These are phyloP conservation scores for Cettia cetti DNA, from an alignment of 2,113 vertebrate genomes.

Conservation along the genomic window DNA sequence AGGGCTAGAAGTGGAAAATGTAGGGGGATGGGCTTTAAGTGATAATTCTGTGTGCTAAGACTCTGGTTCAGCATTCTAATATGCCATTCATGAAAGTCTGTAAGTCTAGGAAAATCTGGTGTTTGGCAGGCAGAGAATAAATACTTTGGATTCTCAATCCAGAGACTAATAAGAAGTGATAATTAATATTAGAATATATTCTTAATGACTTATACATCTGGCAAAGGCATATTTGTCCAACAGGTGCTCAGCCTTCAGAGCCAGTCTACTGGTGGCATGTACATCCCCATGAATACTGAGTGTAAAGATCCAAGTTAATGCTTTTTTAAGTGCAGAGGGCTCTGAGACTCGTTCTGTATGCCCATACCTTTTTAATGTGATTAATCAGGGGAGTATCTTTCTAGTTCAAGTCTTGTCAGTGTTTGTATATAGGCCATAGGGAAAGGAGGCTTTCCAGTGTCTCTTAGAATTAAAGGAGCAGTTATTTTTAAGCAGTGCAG, in stretches of 20 bases:
- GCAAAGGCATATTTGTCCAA: background rate
- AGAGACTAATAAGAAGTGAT: background rate
- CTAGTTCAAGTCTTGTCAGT: background rate
- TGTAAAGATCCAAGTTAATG: background rate
- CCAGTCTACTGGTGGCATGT: fast-evolving
- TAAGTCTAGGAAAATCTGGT: background rate
- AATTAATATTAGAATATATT: background rate
- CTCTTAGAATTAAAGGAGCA: background rate
- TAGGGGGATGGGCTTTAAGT: background rate
- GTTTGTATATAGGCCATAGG: background rate
- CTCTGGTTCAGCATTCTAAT: background rate
- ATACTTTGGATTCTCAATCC: background rate
- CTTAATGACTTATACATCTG: background rate
- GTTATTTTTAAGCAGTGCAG: background rate
- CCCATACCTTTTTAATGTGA: background rate
- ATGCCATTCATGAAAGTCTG: background rate
- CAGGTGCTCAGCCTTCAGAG: background rate
- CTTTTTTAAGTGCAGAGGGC: background rate
- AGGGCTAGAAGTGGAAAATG: background rate
- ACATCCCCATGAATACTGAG: background rate
- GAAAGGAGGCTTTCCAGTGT: background rate
- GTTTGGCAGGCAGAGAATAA: background rate
- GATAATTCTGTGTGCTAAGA: background rate
- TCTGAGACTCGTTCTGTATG: background rate
- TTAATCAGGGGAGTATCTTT: background rate